Base-by-base conservation (phyloP, 2,113 vertebrate species). In the Ptychochromis oligacanthus region DNA sequence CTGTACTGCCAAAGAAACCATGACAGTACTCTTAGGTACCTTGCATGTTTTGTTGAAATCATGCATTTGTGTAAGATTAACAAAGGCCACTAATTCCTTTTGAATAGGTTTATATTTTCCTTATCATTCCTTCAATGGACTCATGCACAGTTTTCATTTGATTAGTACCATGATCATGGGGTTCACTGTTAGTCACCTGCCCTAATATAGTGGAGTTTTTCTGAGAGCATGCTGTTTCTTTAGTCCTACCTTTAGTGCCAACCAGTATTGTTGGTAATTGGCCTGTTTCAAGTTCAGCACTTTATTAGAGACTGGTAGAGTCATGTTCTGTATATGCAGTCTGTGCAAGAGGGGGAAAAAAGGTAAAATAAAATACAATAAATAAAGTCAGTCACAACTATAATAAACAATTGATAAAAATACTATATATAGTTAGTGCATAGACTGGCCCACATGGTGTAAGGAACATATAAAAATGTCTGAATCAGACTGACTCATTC, bases 1-100 rank as follows among this genome's bases (percentile, higher is more conserved):
- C 77, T 6, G 84, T 94, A 91, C 95, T 95, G 95, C 95, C 95
- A 95, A 96, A 96, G 93, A 95, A 90, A 89, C 89, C 83, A 34
- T 34, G 80, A 91, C 91, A 87, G 91, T 94, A 94, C 92, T 88
- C 76, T 72, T 72, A 46, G 28, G 24, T 72, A 72, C 65, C 24
- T 61, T 82, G 65, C 24, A n/a, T 83, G 82, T 70, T 91, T 85
- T 61, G 28, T 82, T 70, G 79, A 82, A 79, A 88, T 77, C 28
- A 38, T 90, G 56, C 81, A 86, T 90, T 85, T 84, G 76, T 87
- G 24, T 77, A 46, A 84, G 20, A 72, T 90, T 88, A 72, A 58
- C 60, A 81, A 67, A 87, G 60, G 82, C 77, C 76, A 87, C 57
- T 40, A 75, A 60, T 79, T 75, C 10, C 28, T 40, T 74, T 36